phyloP scores from a whole-genome alignment of 2,888 invertebrate species.

The Arctia plantaginis region DNA sequence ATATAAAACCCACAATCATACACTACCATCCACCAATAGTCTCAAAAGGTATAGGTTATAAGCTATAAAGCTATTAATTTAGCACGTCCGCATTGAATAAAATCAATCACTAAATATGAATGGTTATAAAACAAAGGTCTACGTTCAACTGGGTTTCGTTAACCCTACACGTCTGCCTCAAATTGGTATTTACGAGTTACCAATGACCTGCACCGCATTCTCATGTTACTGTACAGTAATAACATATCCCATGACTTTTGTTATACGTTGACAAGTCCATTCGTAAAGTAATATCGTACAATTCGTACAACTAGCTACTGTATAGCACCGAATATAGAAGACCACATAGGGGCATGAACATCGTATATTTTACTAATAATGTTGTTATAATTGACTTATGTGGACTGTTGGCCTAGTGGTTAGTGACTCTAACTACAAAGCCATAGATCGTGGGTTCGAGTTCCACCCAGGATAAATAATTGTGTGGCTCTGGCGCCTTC shows the following conservation, averaged over 20 bases:
- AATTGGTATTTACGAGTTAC: slow-evolving; percentile 68
- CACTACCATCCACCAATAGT: neutral
- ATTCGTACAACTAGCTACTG: slow-evolving; percentile 40
- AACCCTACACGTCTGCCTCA: slow-evolving; percentile 52
- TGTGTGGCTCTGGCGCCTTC: too few species aligned
- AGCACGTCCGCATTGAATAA: neutral
- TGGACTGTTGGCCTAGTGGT: too few species aligned
- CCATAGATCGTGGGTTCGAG: too few species aligned
- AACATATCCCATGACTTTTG: slow-evolving; percentile 63
- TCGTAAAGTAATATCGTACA: slow-evolving; percentile 64
- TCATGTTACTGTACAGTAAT: slow-evolving; percentile 60
- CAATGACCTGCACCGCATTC: slow-evolving; percentile 59
- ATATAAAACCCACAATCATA: neutral
- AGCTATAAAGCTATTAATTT: neutral
- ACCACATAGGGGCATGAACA: neutral
- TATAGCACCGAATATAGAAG: slow-evolving; percentile 13
- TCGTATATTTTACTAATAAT: too few species aligned
- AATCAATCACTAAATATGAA: slow-evolving; percentile 2
- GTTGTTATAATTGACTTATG: too few species aligned
- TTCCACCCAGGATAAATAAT: too few species aligned
- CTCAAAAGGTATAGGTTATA: neutral
- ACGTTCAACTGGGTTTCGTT: slow-evolving; percentile 4
- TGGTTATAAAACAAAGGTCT: slow-evolving; percentile 18
- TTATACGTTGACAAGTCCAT: slow-evolving; percentile 64
- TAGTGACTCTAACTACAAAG: too few species aligned